These are phyloP conservation scores for Limnephilus lunatus DNA, from an alignment of 2,888 invertebrate genomes.

Conservation along the genomic window DNA sequence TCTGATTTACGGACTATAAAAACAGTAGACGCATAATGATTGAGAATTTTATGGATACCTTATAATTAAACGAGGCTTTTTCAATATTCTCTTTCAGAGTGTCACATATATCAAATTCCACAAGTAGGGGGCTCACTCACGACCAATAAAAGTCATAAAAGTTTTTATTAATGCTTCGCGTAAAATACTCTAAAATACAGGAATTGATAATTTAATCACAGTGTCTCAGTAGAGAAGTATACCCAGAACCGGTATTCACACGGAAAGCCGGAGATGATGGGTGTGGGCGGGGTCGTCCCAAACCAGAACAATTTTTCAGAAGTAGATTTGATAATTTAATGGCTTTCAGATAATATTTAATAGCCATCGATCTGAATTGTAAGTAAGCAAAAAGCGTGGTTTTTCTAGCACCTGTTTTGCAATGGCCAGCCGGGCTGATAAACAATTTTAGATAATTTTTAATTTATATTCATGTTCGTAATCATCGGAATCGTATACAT, in stretches of 20 bases:
- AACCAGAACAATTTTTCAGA: slow-evolving; percentile 56
- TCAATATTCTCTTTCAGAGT: slow-evolving; percentile 36
- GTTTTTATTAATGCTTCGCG: slow-evolving; percentile 49
- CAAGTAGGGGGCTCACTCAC: slow-evolving; percentile 33
- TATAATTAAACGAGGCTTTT: slow-evolving; percentile 21
- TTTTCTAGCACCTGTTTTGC: slow-evolving; percentile 52
- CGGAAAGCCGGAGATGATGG: slow-evolving; percentile 11
- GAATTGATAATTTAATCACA: slow-evolving; percentile 53
- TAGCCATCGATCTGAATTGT: slow-evolving; percentile 51
- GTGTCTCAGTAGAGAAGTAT: slow-evolving; percentile 28
- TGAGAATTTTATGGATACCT: slow-evolving; percentile 35
- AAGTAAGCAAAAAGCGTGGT: slow-evolving; percentile 47
- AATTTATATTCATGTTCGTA: slow-evolving; percentile 65
- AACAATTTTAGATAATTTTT: slow-evolving; percentile 65
- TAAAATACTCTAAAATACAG: slow-evolving; percentile 49
- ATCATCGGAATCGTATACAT: slow-evolving; percentile 56
- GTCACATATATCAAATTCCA: slow-evolving; percentile 48
- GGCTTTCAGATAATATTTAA: slow-evolving; percentile 59
- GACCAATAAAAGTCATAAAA: slow-evolving; percentile 50
- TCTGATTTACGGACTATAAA: slow-evolving; percentile 32
- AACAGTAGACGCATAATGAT: slow-evolving; percentile 23
- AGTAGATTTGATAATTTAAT: slow-evolving; percentile 59
- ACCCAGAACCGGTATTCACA: slow-evolving; percentile 24
- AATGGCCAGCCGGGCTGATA: slow-evolving; percentile 34
- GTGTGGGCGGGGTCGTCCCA: slow-evolving; percentile 33